A percentile compares a stretch with the other conserved stretches of the same genome.
These are phyloP conservation scores for Octodon degus DNA, from an alignment of 2,113 vertebrate genomes.

Conservation along the genomic window DNA sequence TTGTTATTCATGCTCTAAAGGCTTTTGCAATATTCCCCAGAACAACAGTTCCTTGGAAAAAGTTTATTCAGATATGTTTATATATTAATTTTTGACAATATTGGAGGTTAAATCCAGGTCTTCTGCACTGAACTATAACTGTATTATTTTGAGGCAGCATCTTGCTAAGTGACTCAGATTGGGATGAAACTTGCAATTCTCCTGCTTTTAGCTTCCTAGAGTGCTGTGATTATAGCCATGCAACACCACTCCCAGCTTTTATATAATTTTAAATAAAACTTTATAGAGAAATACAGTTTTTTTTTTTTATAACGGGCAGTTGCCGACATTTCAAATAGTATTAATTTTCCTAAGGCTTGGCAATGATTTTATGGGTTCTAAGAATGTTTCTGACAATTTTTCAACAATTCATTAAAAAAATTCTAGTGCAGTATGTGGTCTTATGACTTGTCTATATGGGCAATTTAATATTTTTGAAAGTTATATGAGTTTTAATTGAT, in stretches of 20 bases:
- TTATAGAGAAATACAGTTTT: not conserved
- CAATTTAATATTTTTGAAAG: not conserved
- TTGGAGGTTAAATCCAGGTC: not conserved
- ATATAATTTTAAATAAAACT: not conserved
- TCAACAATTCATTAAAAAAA: not conserved
- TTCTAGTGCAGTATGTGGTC: not conserved
- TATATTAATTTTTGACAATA: not conserved
- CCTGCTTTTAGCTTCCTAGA: not conserved
- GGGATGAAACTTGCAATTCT: not conserved
- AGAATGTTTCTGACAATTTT: not conserved
- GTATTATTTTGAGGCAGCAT: not conserved
- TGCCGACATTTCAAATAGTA: slow-evolving; percentile 6
- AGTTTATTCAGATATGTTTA: not conserved
- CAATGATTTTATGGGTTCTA: not conserved
- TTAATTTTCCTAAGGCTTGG: not conserved
- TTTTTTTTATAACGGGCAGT: not conserved
- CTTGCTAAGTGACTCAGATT: not conserved
- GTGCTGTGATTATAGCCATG: not conserved
- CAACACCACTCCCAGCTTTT: not conserved
- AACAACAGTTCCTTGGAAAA: not conserved
- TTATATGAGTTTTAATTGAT: not conserved
- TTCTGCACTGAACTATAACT: not conserved
- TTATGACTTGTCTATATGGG: not conserved
- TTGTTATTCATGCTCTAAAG: slow-evolving; percentile 1
- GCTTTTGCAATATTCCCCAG: slow-evolving; percentile 19